Percentiles rank a stretch among this genome's conserved stretches.
Conservation (phyloP, 2,888 invertebrate genomes). For the Shargacucullia verbasci region DNA sequence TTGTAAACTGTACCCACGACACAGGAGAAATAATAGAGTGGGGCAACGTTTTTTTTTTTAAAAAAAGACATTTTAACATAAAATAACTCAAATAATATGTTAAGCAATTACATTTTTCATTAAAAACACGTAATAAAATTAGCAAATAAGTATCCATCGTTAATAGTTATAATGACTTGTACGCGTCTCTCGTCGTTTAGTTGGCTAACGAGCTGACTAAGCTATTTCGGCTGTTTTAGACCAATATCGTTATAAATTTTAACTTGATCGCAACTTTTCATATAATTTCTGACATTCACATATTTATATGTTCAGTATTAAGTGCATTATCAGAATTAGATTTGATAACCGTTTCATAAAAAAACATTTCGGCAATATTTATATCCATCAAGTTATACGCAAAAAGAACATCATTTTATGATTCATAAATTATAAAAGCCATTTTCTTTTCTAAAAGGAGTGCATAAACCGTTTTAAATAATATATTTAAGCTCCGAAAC, state of each 20-base stretch:
- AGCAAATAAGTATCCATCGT: constrained; percentile 33
- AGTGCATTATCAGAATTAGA: too few species aligned
- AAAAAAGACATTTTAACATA: too few species aligned
- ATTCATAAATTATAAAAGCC: constrained; percentile 19
- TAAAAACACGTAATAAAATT: constrained; percentile 19
- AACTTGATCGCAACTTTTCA: constrained; percentile 16
- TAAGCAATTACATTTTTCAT: constrained; percentile 17
- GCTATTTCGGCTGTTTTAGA: constrained; percentile 18
- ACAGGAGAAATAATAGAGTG: too few species aligned
- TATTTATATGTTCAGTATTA: background rate
- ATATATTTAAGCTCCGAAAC: constrained; percentile 23
- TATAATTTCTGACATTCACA: background rate
- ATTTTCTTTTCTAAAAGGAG: constrained; percentile 12
- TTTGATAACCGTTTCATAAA: too few species aligned
- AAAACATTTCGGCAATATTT: background rate
- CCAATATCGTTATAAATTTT: constrained; percentile 20
- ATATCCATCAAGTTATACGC: background rate
- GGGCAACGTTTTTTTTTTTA: too few species aligned
- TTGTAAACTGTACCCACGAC: too few species aligned
- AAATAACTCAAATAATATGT: constrained; percentile 8
- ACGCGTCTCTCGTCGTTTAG: constrained; percentile 29
- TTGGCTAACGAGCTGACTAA: constrained; percentile 37
- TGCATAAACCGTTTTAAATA: constrained; percentile 28
- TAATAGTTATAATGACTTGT: constrained; percentile 40
- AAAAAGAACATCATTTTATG: constrained; percentile 1